Conservation (phyloP, 2,797 vertebrate species). For the Mionectes olivaceus region DNA sequence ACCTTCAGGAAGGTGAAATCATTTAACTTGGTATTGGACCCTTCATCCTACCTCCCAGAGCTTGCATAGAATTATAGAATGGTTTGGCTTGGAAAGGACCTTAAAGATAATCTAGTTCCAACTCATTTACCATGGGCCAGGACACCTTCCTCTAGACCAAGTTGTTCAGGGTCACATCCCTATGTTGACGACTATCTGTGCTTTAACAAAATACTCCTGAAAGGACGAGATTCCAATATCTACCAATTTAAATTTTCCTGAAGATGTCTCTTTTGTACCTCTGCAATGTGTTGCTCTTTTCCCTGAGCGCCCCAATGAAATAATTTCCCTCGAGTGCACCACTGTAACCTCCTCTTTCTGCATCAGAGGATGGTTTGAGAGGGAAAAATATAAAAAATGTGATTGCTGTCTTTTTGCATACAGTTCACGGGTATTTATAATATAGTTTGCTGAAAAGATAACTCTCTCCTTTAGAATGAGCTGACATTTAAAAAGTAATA, state of each 20-base stretch:
- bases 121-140: not conserved
- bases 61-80: not conserved
- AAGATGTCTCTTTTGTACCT: not conserved
- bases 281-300: not conserved
- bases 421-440: not conserved
- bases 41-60: not conserved
- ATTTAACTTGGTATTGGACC: not conserved
- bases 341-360: not conserved
- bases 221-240: not conserved
- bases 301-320: not conserved
- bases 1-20: not conserved
- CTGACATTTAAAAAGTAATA: slow-evolving; percentile 40
- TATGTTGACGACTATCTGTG: not conserved
- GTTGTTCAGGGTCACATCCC: not conserved
- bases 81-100: not conserved
- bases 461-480: slow-evolving; percentile 23
- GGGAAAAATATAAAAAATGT: not conserved
- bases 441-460: slow-evolving; percentile 11
- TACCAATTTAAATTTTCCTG: not conserved
- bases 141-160: no score
- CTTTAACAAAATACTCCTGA: not conserved
- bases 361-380: not conserved
- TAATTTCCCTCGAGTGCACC: not conserved
- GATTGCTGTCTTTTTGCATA: not conserved
- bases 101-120: not conserved